Conservation (phyloP, 2,113 vertebrate genomes). For the Pseudopodoces humilis region DNA sequence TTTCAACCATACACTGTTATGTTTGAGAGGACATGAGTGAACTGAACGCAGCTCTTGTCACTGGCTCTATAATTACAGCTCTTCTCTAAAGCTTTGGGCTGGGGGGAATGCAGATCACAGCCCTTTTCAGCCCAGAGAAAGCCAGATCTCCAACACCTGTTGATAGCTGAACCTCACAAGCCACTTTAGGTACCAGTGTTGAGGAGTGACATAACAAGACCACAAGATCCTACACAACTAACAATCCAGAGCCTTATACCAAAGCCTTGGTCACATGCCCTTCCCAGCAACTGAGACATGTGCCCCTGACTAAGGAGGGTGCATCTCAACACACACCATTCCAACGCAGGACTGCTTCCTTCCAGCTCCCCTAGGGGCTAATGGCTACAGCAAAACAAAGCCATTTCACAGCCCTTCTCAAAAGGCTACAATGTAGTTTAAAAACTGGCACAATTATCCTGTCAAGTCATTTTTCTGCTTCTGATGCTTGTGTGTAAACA, state of each 20-base stretch:
- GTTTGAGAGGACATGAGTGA: background rate
- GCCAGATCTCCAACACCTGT: background rate
- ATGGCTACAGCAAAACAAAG: background rate
- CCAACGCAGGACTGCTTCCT: background rate
- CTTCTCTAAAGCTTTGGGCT: background rate
- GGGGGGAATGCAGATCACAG: background rate
- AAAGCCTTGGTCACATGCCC: background rate
- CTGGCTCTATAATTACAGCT: accelerated
- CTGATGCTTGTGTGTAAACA: background rate
- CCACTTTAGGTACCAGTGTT: background rate
- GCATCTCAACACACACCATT: background rate
- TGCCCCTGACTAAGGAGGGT: background rate
- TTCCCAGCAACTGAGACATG: background rate
- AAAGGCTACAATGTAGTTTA: background rate
- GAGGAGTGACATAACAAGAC: background rate
- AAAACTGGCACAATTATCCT: background rate
- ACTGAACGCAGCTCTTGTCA: background rate
- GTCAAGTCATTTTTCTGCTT: background rate
- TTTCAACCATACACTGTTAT: background rate
- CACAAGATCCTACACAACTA: background rate
- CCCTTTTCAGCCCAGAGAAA: background rate
- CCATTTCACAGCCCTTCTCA: background rate
- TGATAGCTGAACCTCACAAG: background rate
- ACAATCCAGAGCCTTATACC: background rate
- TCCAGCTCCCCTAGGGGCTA: background rate